Conservation (phyloP, 2,113 vertebrate genomes). For the Poecilia latipinna region DNA sequence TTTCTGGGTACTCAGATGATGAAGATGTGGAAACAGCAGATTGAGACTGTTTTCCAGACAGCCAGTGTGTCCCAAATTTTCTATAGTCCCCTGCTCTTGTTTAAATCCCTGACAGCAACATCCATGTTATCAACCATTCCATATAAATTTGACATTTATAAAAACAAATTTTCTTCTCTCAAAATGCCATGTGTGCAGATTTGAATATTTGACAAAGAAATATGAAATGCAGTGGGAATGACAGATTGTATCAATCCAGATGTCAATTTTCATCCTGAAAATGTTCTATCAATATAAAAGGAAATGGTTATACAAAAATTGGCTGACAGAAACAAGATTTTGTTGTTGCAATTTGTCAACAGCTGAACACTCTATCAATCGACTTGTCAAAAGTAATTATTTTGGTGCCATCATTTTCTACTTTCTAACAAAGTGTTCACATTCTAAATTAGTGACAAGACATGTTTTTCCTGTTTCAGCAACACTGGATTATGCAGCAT, state of each 20-base stretch:
- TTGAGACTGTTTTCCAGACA: not conserved
- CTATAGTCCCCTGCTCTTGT: slow-evolving; percentile 32
- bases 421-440: slow-evolving; percentile 70
- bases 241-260: slow-evolving; percentile 64
- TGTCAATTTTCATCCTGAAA: slow-evolving; percentile 59
- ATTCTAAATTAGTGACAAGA: slow-evolving; percentile 73
- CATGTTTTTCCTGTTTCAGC: slow-evolving; percentile 63
- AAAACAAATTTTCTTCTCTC: slow-evolving; percentile 28
- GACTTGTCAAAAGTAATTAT: slow-evolving; percentile 77
- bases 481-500: slow-evolving; percentile 58
- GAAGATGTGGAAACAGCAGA: not conserved
- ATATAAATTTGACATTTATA: slow-evolving; percentile 23
- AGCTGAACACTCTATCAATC: slow-evolving; percentile 74
- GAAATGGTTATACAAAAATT: slow-evolving; percentile 63
- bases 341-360: slow-evolving; percentile 74
- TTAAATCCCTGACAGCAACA: slow-evolving; percentile 40
- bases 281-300: slow-evolving; percentile 60
- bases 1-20: not conserved
- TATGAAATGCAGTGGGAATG: slow-evolving; percentile 56
- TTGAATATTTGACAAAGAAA: slow-evolving; percentile 58
- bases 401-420: slow-evolving; percentile 65
- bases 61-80: slow-evolving; percentile 3
- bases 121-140: slow-evolving; percentile 41
- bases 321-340: slow-evolving; percentile 76
- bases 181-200: slow-evolving; percentile 60